These are phyloP conservation scores for Achroia grisella DNA, from an alignment of 1,140 invertebrate species.

Conservation along the genomic window DNA sequence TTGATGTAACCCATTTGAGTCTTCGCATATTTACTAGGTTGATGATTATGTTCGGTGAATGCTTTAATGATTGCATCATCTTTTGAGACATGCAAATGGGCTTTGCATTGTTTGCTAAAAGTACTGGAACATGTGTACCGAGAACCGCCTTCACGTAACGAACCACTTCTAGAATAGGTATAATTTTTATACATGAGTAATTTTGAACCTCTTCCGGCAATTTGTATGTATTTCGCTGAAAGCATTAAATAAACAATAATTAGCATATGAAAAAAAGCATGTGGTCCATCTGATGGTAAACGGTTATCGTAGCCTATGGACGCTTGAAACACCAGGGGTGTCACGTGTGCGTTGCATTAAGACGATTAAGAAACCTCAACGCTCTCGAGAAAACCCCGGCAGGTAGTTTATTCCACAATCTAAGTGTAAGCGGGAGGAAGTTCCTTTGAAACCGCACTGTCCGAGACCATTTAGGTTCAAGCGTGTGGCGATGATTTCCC, in stretches of 20 bases:
- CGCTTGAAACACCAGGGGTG: no score
- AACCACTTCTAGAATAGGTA: conserved; percentile 8
- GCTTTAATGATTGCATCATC: conserved; percentile 11
- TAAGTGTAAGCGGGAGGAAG: no score
- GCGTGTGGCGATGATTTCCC: no score
- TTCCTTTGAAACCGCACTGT: no score
- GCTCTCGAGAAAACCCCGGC: no score
- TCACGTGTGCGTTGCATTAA: no score
- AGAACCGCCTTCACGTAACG: background rate
- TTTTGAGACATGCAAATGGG: conserved; percentile 7
- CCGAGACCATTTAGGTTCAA: no score
- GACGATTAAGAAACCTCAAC: no score
- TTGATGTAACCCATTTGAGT: conserved; percentile 7
- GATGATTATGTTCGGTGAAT: conserved; percentile 11
- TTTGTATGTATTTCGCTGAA: conserved; percentile 3
- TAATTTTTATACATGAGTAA: conserved; percentile 10
- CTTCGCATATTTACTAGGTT: conserved; percentile 3
- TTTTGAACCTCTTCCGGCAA: background rate
- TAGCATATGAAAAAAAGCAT: background rate
- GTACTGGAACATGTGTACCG: conserved; percentile 12
- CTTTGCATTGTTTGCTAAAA: conserved; percentile 11
- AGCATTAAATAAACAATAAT: conserved; percentile 1
- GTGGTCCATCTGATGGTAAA: no score
- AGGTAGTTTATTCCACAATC: no score
- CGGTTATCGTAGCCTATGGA: no score